Evolutionary conservation across 1,140 invertebrate genomes (phyloP).

Genomic region (Conus ventricosus): DNA sequence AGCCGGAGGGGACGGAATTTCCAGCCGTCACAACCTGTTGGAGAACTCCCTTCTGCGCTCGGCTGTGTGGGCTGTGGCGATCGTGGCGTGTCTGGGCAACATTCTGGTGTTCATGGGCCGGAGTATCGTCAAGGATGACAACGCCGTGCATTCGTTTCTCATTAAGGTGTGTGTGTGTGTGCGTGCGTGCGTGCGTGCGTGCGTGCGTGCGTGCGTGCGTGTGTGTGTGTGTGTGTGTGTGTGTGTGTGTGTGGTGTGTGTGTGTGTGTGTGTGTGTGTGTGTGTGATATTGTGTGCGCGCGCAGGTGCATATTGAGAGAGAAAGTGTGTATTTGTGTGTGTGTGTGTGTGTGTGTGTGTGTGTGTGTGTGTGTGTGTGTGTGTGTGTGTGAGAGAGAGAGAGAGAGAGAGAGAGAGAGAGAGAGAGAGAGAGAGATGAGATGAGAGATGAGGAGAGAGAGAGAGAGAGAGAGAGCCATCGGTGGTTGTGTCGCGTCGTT

Average conservation of each 20-base stretch:
- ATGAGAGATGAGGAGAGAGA: no score
- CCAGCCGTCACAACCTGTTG: conserved; percentile 81
- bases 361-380: not conserved
- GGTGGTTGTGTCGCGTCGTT: no score
- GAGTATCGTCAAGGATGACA: conserved; percentile 77
- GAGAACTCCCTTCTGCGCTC: conserved; percentile 79
- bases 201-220: not conserved
- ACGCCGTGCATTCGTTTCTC: conserved; percentile 76
- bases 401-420: no score
- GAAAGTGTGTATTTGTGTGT: no score
- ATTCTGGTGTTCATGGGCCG: conserved; percentile 82
- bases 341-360: no score
- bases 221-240: not conserved
- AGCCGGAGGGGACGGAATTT: conserved; percentile 83
- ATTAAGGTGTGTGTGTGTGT: conserved; percentile 75
- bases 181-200: no score
- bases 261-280: no score
- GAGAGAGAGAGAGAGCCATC: no score
- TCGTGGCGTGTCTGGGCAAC: conserved; percentile 82
- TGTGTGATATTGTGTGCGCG: no score
- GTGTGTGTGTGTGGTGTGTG: no score
- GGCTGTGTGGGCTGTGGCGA: conserved; percentile 83
- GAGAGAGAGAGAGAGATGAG: no score
- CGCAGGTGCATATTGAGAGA: no score
- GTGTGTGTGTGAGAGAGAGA: not conserved